Evolutionary conservation across 2,113 vertebrate genomes (phyloP), one percentile per base, ranked within the genome.

Genomic region (Cettia cetti): DNA sequence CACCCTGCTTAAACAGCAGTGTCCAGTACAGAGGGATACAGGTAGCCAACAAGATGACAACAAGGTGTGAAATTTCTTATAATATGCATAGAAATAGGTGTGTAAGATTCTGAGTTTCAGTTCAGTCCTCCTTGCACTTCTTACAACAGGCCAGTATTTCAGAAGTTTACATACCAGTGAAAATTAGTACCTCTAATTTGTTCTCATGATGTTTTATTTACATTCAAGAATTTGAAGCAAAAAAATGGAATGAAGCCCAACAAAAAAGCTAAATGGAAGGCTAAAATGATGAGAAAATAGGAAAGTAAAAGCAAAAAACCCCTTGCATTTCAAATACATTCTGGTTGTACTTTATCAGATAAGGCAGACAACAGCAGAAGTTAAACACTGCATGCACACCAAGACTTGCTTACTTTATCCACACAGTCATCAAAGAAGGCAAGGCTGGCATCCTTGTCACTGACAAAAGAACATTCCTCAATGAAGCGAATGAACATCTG

Each of bases 401-500:
- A 70, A 52, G 39, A 50, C 39, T 22, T 26, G 87, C 98, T 98
- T 98, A 99, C 99, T 98, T 99, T 99, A 95, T 99, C 99, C 70
- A 99, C 99, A 35, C 99, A 99, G 96, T 99, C 99, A 96, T 99
- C 99, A 97, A 99, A 99, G 98, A 99, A 99, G 4, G 99, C 99
- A 91, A 99, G 97, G 95, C 99, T 99, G 79, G 99, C 98, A 16
- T 99, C 99, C 97, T 99, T 99, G 93, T 99, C 99, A 33, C 99
- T 99, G 97, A 99, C 99, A 88, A 99, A 99, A 57, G 99, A 99
- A 96, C 99, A 99, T 82, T 99, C 99, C 82, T 99, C 99, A 50
- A 99, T 99, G 97, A 99, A 99, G 47, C 99, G 99, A 96, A 99
- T 99, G 92, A 99, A 99, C 99, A 99, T 99, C 57, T 99, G 99